A percentile compares a stretch with the other conserved stretches of the same genome.
Conservation (phyloP, 1,140 invertebrate genomes). For the Uloborus diversus region DNA sequence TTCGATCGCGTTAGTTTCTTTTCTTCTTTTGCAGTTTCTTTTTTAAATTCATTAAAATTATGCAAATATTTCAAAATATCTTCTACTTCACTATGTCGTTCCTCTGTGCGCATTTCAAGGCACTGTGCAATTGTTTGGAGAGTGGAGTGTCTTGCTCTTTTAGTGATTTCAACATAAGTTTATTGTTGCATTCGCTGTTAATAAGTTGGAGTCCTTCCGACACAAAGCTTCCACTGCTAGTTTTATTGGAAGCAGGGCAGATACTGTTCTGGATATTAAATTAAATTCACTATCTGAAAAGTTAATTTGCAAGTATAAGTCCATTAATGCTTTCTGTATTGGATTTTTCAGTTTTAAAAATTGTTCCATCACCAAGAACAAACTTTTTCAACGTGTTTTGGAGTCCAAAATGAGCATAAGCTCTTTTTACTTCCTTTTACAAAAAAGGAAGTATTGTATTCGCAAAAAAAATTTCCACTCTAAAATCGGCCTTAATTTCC, state of each 20-base stretch:
- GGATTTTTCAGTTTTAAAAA: conserved; percentile 13
- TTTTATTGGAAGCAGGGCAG: too few species aligned
- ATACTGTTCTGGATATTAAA: too few species aligned
- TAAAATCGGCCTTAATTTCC: too few species aligned
- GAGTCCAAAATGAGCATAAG: conserved; percentile 7
- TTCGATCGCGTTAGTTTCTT: neutral
- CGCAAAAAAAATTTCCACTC: too few species aligned
- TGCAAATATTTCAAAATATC: neutral
- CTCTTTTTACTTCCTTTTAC: too few species aligned
- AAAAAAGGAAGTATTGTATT: too few species aligned
- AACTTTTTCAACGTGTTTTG: conserved; percentile 26
- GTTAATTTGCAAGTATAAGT: too few species aligned
- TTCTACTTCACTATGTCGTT: neutral
- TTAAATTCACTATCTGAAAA: too few species aligned
- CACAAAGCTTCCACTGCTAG: neutral
- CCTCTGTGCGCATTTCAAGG: neutral
- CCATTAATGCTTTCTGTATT: neutral
- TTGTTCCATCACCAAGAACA: conserved; percentile 8
- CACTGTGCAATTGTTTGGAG: neutral
- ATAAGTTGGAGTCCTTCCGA: too few species aligned
- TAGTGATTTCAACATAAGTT: neutral
- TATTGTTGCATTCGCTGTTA: neutral
- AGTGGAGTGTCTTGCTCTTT: neutral
- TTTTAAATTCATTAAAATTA: conserved; percentile 9
- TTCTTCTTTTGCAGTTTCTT: neutral